A percentile compares a stretch with the other conserved stretches of the same genome.
Evolutionary conservation across 92 coral and sea anemone species (phyloP).

Genomic region (Meandrina meandrites): DNA sequence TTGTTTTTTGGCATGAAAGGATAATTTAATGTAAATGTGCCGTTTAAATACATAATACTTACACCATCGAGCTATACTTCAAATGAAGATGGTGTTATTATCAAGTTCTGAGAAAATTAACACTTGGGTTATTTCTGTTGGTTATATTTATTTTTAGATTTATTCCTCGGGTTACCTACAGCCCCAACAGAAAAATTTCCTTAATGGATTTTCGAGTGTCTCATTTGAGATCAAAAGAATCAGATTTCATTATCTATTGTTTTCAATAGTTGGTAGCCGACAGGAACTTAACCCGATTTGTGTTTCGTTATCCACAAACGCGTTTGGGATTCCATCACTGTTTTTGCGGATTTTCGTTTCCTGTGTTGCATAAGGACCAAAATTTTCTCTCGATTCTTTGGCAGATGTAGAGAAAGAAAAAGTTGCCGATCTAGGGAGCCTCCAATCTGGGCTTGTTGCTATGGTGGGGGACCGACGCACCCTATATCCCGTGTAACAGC

Average conservation of each 20-base stretch:
- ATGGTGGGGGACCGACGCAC: slow-evolving; percentile 4
- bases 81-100: too few relatives aligned
- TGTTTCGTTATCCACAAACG: too few relatives aligned
- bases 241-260: neutral
- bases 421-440: neutral
- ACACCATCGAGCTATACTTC: neutral
- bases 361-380: neutral
- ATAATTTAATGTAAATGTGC: neutral
- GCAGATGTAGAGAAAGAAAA: neutral
- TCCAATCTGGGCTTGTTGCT: slow-evolving; percentile 1
- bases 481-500: slow-evolving; percentile 33
- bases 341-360: neutral
- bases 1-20: neutral
- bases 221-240: neutral
- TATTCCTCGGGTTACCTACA: too few relatives aligned
- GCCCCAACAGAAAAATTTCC: neutral
- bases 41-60: neutral
- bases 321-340: neutral
- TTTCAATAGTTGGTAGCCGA: slow-evolving; percentile 20
- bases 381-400: slow-evolving; percentile 15
- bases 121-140: too few relatives aligned
- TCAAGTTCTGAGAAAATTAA: too few relatives aligned
- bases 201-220: too few relatives aligned
- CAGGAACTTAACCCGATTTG: slow-evolving; percentile 5
- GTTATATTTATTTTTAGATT: too few relatives aligned